Base-by-base conservation (phyloP, 2,888 invertebrate species). In the Drosophila dives region DNA sequence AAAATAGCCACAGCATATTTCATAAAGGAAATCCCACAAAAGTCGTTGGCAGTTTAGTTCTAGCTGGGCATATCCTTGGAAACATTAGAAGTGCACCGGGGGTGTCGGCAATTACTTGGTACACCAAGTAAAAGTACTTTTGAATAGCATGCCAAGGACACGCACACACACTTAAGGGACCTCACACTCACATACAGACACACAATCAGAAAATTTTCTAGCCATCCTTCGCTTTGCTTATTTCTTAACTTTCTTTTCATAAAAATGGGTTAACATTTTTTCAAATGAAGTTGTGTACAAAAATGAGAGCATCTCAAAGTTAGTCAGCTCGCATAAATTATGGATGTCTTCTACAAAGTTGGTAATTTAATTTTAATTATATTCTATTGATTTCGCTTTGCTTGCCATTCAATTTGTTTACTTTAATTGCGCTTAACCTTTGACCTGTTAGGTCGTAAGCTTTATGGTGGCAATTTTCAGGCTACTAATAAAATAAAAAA, bases 51-150 rank as follows among this genome's bases (percentile, higher is more conserved):
- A 75, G 83, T 64, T 72, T 74, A 34, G 56, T 34, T 50, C 36
- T 75, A 32, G 63, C 51, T 50, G 32, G 38, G 38, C 54, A 49
- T 63, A 71, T 80, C 65, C 90, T 83, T 90, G 81, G 86, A 90
- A 86, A 65, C 81, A 71, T 76, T 90, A 75, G 54, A 88, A 90
- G 73, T 88, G 83, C 74, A 78, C 65, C 61, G 70, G 72, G 71
- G 82, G 73, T 72, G 76, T 64, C 53, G 50, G 54, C 71, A 71
- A 62, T 78, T 61, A 59, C 61, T 73, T 54, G 58, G 48, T 68
- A 38, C 61, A 69, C 53, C 66, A 65, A 83, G 74, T 65, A 83
- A 81, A 74, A 81, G 72, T 77, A 58, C 84, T 68, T 81, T 67
- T 55, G 67, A 59, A 48, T 72, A 69, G 60, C 72, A 60, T 74